Conservation (phyloP, 2,888 invertebrate genomes). For the Toxonevra muliebris region DNA sequence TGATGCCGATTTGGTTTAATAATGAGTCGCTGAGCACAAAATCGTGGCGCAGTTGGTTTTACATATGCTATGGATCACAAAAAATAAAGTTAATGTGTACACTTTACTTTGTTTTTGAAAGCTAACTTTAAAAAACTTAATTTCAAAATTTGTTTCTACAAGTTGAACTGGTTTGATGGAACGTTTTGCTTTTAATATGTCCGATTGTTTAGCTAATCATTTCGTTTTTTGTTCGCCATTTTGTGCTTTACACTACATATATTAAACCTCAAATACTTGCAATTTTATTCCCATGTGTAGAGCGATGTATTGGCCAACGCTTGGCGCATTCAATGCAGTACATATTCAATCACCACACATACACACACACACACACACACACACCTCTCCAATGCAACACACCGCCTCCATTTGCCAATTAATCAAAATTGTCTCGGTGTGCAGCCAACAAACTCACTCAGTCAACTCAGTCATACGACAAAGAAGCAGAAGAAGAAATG, state of each 20-base stretch:
- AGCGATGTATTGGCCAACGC: background rate
- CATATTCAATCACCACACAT: constrained; percentile 34
- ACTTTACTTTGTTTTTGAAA: too few relatives aligned
- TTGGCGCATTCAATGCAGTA: too few relatives aligned
- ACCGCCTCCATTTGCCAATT: constrained; percentile 54
- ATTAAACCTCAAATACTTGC: too few relatives aligned
- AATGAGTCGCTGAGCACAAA: too few relatives aligned
- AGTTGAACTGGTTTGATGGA: constrained; percentile 20
- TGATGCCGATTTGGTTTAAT: too few relatives aligned
- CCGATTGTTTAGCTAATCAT: constrained; percentile 10
- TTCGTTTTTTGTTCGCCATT: background rate
- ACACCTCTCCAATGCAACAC: constrained; percentile 31
- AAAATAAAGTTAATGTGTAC: too few relatives aligned
- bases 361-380: constrained; percentile 24
- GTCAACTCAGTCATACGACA: constrained; percentile 42
- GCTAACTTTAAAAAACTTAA: too few relatives aligned
- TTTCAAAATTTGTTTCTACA: constrained; percentile 14
- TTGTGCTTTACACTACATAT: too few relatives aligned
- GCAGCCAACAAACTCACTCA: constrained; percentile 43
- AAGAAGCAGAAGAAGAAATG: constrained; percentile 54
- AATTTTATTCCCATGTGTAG: too few relatives aligned
- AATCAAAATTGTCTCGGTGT: constrained; percentile 63
- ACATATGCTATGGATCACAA: too few relatives aligned
- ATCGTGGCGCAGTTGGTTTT: too few relatives aligned
- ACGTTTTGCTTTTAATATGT: constrained; percentile 4